Base-by-base conservation (phyloP, 53 echinoderm and acorn worm species). In the Stichopus horrens region DNA sequence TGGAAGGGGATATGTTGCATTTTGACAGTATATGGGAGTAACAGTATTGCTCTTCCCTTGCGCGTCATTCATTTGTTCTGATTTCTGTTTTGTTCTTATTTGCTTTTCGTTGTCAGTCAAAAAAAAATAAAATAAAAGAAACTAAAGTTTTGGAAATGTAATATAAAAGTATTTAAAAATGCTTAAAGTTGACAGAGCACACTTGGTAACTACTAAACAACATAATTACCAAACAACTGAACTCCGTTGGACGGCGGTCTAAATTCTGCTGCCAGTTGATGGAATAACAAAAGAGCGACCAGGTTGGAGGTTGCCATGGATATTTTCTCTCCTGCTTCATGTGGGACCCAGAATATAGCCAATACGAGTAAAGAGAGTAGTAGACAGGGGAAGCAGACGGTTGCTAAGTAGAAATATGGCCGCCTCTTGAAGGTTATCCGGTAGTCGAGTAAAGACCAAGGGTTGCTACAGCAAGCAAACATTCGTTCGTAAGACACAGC, bases 331-430 rank as follows among this genome's bases (percentile, higher is more conserved):
- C 94, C 94, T 4, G 92, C 90, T 73, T 92, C 92, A 13, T 94
- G 91, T 7, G 96, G 96, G 19, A 94, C 77, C 51, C 87, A 90
- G 75, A 94, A 96, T 5, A 96, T 92, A n/a, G 83, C 63, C 86
- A 94, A 84, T 5, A 92, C 86, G 56, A 94, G 74, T 55, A 92
- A 75, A 5, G 92, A 86, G 9, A 96, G 94, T 6, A 94, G 76
- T 18, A 84, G 74, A 57, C 92, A 94, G 20, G 96, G 96, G 23
- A 96, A 83, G 7, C 92, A 77, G 54, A 96, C 94, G 86, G 85
- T 96, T 23, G 92, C 77, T 57, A 96, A 56, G 54, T 96, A 96
- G 90, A 91, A 92, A 10, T 74, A 77, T 13, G 91, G 92, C 9
- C 86, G 74, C 1, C 96, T 89, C 19, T 90, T 76, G n/a, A 96